A percentile compares a stretch with the other conserved stretches of the same genome.
These are phyloP conservation scores for Papilio helenus DNA, from an alignment of 1,140 invertebrate species.

Conservation along the genomic window DNA sequence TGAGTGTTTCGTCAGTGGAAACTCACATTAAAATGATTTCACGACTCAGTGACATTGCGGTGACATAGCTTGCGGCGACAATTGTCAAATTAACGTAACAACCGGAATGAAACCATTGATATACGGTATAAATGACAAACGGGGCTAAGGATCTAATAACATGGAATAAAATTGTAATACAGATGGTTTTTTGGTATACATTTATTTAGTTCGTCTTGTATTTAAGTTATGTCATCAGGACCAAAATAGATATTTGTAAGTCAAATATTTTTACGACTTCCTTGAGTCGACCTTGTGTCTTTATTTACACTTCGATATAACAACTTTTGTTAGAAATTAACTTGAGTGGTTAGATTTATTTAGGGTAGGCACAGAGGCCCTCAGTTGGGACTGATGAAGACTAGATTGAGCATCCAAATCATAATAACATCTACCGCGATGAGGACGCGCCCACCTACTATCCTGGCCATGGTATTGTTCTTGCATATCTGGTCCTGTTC, in stretches of 20 bases:
- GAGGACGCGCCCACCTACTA: too few relatives aligned
- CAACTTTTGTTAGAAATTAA: background rate
- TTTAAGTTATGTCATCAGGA: background rate
- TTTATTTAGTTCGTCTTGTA: background rate
- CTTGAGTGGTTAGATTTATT: background rate
- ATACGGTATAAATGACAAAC: background rate
- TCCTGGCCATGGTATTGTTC: too few relatives aligned
- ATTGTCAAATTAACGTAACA: constrained; percentile 17
- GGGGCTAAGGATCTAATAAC: background rate
- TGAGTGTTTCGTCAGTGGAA: background rate
- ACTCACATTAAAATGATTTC: background rate
- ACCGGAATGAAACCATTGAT: constrained; percentile 27
- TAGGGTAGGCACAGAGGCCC: too few relatives aligned
- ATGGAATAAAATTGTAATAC: too few relatives aligned
- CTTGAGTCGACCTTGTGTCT: background rate
- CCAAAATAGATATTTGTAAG: background rate
- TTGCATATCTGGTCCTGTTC: too few relatives aligned
- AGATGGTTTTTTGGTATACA: background rate
- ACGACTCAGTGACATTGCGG: constrained; percentile 11
- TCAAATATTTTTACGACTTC: background rate
- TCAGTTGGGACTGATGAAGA: too few relatives aligned
- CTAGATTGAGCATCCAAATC: too few relatives aligned
- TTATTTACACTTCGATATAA: background rate
- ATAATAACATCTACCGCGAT: too few relatives aligned
- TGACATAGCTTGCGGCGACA: constrained; percentile 22